Evolutionary conservation across 1,140 invertebrate genomes (phyloP), one percentile per base, ranked within the genome.

Genomic region (Drosophila rhopaloa): DNA sequence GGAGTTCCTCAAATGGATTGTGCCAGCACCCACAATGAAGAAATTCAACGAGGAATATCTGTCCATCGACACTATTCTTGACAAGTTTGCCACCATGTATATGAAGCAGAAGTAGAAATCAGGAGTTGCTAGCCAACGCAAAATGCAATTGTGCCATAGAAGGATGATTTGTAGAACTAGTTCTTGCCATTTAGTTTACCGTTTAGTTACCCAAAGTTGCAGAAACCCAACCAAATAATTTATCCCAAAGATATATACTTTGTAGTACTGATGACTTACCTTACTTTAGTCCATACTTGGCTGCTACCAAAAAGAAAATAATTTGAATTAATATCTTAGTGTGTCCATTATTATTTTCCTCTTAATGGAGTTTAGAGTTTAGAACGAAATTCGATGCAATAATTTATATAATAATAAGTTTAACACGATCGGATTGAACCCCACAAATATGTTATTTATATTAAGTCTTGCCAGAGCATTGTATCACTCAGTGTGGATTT

Each of bases 1-100:
- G 78, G 95, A 95, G 73, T 94, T 97, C 70, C 92, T 97, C 4
- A 95, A 97, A 47, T 96, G 96, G 94, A 97, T 96, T 5, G 95
- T 97, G 37, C 96, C 96, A 0, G 94, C 94, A 72, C 93, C 95
- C 43, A 95, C 96, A 67, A 96, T 97, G 96, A 94, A 95, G 19
- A 95, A 95, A 63, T 97, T 97, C 74, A 94, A 93, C 71, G 94
- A 94, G 50, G 95, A 96, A 83, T 94, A 96, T 57, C 95, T 95
- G 54, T 95, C 95, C 0, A 95, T 95, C 4, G 96, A 97, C 90
- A 96, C 97, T 71, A 94, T 97, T 53, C 92, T 97, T 53, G 96
- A 97, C 35, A 92, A 91, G 73, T 91, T 92, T 62, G 91, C 90
- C 4, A 76, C 88, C 19, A 91, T 90, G 79, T 92, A 92, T 53